phyloP scores from a whole-genome alignment of 2,888 invertebrate genomes.

The Barypeithes pellucidus region DNA sequence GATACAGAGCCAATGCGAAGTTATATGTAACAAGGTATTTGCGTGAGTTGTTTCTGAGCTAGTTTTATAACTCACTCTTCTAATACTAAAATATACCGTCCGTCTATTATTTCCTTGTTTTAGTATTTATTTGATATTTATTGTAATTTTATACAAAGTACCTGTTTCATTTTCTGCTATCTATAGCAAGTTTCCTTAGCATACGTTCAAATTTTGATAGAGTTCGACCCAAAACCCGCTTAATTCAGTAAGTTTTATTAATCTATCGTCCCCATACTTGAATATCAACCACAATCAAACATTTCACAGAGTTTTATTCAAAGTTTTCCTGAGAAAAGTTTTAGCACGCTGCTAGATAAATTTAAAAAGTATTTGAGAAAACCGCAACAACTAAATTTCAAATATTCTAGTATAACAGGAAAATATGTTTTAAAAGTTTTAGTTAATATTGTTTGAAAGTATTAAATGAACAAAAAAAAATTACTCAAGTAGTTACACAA shows the following conservation, averaged over 20 bases:
- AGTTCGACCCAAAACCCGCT: not conserved
- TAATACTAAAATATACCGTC: too few relatives aligned
- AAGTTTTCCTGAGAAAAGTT: constrained; percentile 10
- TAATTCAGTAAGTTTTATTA: constrained; percentile 19
- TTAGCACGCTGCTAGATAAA: constrained; percentile 2
- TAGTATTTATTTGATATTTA: too few relatives aligned
- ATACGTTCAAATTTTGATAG: not conserved
- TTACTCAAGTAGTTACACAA: too few relatives aligned
- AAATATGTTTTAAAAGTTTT: not conserved
- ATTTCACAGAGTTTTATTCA: constrained; percentile 1
- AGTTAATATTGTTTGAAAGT: constrained; percentile 2
- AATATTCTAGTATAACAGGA: not conserved
- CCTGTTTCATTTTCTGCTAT: too few relatives aligned
- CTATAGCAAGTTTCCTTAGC: not conserved
- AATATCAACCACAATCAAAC: constrained; percentile 8
- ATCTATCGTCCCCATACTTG: constrained; percentile 10
- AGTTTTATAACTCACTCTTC: too few relatives aligned
- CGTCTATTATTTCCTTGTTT: too few relatives aligned
- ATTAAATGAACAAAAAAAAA: not conserved
- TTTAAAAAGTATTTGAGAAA: constrained; percentile 6
- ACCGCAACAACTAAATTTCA: constrained; percentile 6
- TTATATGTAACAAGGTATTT: too few relatives aligned
- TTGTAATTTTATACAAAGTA: too few relatives aligned
- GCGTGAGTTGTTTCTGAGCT: too few relatives aligned
- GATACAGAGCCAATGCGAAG: too few relatives aligned